These are phyloP conservation scores for Papilio protenor DNA, from an alignment of 2,888 invertebrate genomes.

Conservation along the genomic window DNA sequence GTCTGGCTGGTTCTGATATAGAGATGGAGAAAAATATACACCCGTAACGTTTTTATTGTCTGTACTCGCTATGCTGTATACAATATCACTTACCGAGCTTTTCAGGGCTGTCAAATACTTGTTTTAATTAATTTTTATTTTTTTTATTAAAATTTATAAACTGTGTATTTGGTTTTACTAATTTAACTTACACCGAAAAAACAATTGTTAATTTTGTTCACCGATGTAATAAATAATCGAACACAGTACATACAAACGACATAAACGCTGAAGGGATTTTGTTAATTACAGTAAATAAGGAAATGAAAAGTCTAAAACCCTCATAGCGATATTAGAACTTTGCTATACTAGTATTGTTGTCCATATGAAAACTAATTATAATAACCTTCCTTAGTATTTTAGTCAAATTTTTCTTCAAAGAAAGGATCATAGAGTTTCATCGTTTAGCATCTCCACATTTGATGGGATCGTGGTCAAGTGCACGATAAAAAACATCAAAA, in stretches of 20 bases:
- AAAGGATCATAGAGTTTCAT: not conserved
- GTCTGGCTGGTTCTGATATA: conserved; percentile 66
- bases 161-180: not conserved
- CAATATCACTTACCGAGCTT: conserved; percentile 16
- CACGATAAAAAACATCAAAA: not conserved
- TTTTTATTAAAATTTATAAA: no score
- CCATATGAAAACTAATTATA: not conserved
- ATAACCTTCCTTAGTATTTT: not conserved
- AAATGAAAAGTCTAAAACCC: not conserved
- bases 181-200: not conserved
- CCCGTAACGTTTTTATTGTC: conserved; percentile 31
- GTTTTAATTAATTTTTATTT: not conserved
- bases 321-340: not conserved
- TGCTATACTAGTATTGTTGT: no score
- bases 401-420: not conserved
- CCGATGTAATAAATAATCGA: not conserved
- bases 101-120: not conserved
- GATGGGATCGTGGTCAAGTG: not conserved
- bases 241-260: not conserved
- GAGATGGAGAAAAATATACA: conserved; percentile 56
- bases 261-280: conserved; percentile 7
- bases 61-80: conserved; percentile 13
- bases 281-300: not conserved
- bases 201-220: not conserved
- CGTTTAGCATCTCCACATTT: not conserved